Conservation (phyloP, 2,888 invertebrate species). For the Ashinkailepas kermadecensis region DNA sequence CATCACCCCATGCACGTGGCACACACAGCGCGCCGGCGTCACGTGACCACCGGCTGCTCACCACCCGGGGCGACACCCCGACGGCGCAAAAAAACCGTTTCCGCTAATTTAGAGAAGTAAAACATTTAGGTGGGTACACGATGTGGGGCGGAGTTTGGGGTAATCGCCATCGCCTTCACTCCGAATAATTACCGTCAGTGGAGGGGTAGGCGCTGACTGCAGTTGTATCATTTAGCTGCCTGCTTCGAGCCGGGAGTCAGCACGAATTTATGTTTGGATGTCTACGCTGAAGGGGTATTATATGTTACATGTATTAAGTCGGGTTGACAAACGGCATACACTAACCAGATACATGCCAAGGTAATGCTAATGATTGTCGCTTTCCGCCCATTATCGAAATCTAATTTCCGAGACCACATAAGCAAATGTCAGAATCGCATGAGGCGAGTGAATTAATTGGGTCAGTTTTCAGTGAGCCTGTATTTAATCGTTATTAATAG, state of each 20-base stretch:
- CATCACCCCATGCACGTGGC: not conserved
- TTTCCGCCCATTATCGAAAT: not conserved
- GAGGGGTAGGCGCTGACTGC: not conserved
- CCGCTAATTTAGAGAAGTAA: slow-evolving; percentile 20
- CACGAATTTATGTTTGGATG: not conserved
- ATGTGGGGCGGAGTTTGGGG: slow-evolving; percentile 12
- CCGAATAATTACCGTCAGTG: slow-evolving; percentile 16
- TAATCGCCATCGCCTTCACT: slow-evolving; percentile 8
- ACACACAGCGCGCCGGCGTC: not conserved
- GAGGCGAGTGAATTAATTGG: not conserved
- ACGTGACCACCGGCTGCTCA: no score
- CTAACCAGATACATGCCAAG: not conserved
- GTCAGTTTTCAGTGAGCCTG: not conserved
- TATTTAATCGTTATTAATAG: not conserved
- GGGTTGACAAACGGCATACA: not conserved
- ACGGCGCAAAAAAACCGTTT: slow-evolving; percentile 10
- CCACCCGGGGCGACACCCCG: not conserved
- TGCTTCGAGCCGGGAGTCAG: not conserved
- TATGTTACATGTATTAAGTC: slow-evolving; percentile 7
- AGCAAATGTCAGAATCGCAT: not conserved
- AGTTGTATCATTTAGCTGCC: not conserved
- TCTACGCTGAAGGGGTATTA: not conserved
- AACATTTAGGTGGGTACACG: slow-evolving; percentile 14
- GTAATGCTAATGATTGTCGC: not conserved
- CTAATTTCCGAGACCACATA: slow-evolving; percentile 7